Percentiles rank a stretch among this genome's conserved stretches.
Conservation (phyloP, 2,113 vertebrate genomes). For the Columbina picui region DNA sequence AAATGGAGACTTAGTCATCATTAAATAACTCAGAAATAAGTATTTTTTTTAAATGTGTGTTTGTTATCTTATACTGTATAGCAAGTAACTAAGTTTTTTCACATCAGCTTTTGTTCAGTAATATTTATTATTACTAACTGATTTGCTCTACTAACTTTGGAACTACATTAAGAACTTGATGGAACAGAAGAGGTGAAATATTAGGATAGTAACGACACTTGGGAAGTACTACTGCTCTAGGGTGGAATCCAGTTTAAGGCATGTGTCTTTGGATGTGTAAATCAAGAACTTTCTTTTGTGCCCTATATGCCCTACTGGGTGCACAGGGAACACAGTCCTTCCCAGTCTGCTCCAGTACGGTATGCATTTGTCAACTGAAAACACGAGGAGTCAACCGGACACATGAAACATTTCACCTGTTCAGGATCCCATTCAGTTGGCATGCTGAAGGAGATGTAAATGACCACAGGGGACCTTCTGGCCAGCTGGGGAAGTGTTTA, state of each 20-base stretch:
- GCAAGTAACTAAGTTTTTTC: background rate
- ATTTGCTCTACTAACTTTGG: background rate
- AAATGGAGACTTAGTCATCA: conserved; percentile 20
- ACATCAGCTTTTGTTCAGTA: background rate
- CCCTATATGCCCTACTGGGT: rapidly evolving
- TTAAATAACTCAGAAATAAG: background rate
- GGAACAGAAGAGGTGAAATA: background rate
- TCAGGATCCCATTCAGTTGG: background rate
- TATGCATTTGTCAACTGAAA: background rate
- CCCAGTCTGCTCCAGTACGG: background rate
- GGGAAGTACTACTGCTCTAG: background rate
- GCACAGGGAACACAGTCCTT: rapidly evolving
- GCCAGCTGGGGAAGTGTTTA: background rate
- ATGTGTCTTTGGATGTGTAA: background rate
- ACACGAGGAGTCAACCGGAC: background rate
- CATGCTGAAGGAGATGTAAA: background rate
- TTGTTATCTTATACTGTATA: background rate
- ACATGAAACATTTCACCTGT: background rate
- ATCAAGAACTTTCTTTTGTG: background rate
- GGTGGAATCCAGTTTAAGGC: background rate
- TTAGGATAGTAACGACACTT: background rate
- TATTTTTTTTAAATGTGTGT: background rate
- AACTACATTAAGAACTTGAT: background rate
- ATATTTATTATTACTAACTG: background rate
- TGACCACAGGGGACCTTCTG: background rate